Evolutionary conservation across 2,113 vertebrate species (phyloP).

Genomic region (Callaeas wilsoni): DNA sequence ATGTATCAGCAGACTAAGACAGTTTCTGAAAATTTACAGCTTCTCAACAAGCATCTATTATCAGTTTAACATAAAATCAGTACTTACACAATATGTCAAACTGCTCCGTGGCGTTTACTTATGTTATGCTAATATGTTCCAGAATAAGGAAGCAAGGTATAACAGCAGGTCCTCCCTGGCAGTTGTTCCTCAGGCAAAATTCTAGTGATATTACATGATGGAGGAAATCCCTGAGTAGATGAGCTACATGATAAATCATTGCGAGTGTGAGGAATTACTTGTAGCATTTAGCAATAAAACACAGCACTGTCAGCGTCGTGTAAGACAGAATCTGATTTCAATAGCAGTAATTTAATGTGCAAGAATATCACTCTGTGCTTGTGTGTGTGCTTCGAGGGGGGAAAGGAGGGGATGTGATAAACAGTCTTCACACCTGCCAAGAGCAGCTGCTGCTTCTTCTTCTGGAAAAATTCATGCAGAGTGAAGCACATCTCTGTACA

Average conservation of each 20-base stretch:
- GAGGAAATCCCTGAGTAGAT: slow-evolving; percentile 16
- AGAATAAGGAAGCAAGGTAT: not conserved
- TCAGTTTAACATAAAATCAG: slow-evolving; percentile 7
- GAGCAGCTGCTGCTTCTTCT: not conserved
- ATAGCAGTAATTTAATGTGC: not conserved
- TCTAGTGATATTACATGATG: not conserved
- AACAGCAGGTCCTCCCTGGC: slow-evolving; percentile 5
- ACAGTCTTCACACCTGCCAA: not conserved
- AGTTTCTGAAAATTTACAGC: not conserved
- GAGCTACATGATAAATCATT: not conserved
- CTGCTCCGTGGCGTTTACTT: not conserved
- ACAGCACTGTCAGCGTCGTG: not conserved
- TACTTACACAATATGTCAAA: not conserved
- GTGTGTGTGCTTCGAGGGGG: not conserved
- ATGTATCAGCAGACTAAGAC: not conserved
- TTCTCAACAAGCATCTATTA: not conserved
- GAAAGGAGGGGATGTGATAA: not conserved
- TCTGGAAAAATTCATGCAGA: not conserved
- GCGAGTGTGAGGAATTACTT: not conserved
- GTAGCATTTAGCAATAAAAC: slow-evolving; percentile 17
- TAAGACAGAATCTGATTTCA: slow-evolving; percentile 9
- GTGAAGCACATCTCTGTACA: not conserved
- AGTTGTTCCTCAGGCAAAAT: slow-evolving; percentile 37
- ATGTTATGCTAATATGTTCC: not conserved
- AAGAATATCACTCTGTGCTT: not conserved